Evolutionary conservation across 1,140 invertebrate genomes (phyloP).

Genomic region (Papilio machaon): DNA sequence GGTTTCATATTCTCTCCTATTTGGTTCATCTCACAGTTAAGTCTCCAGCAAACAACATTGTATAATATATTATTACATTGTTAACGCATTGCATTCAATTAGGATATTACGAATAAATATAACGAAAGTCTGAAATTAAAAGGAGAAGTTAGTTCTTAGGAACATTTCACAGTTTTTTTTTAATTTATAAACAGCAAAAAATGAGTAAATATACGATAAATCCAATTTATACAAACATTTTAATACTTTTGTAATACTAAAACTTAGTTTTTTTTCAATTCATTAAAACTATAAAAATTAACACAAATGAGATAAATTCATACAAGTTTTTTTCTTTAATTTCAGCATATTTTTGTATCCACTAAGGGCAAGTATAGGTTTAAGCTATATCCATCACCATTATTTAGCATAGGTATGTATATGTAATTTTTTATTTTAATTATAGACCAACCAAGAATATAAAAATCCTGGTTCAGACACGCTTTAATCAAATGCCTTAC

Average conservation of each 20-base stretch:
- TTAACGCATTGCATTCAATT: constrained; percentile 4
- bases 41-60: constrained; percentile 20
- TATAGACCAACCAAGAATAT: no score
- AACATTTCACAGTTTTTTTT: background rate
- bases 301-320: background rate
- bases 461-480: no score
- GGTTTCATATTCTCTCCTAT: background rate
- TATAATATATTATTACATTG: background rate
- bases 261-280: background rate
- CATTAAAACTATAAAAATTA: background rate
- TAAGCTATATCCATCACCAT: background rate
- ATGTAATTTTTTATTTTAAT: no score
- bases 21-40: constrained; percentile 5
- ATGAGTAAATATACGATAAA: background rate
- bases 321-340: background rate
- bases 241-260: constrained; percentile 2
- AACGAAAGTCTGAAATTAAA: background rate
- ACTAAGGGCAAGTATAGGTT: background rate
- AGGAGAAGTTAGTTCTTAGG: background rate
- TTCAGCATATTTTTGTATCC: background rate
- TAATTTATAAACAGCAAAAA: background rate
- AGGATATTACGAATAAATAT: background rate
- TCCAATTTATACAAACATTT: background rate
- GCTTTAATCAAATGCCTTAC: no score
- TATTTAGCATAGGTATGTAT: background rate